Conservation (phyloP, 92 coral and sea anemone species). For the Montipora capitata region DNA sequence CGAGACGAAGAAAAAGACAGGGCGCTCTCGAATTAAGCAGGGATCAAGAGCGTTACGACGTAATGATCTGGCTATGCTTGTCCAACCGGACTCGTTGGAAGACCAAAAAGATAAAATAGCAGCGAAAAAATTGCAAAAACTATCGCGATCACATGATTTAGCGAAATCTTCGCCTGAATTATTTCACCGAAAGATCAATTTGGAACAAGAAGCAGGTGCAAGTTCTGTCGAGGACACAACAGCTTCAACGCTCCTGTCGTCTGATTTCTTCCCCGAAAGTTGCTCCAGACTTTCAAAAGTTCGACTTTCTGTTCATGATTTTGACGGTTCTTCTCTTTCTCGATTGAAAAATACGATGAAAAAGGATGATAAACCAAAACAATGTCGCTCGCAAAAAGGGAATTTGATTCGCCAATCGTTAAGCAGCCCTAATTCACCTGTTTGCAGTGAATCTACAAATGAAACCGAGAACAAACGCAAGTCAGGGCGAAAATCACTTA, state of each 20-base stretch:
- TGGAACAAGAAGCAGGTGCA: conserved; percentile 10
- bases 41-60: not conserved
- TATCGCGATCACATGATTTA: conserved; percentile 65
- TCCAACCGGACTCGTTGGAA: not conserved
- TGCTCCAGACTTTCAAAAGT: not conserved
- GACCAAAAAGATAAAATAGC: conserved; percentile 29
- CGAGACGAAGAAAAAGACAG: not conserved
- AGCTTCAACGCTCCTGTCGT: not conserved
- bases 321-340: conserved; percentile 33
- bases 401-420: conserved; percentile 14
- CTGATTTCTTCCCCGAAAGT: not conserved
- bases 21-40: not conserved
- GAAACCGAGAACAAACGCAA: conserved; percentile 7
- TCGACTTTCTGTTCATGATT: conserved; percentile 73
- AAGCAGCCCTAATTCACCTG: conserved; percentile 76
- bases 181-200: conserved; percentile 45
- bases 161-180: conserved; percentile 82
- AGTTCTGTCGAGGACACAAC: not conserved
- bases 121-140: conserved; percentile 4
- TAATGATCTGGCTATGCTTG: not conserved
- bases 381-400: conserved; percentile 1
- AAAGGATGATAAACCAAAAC: conserved; percentile 34
- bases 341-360: conserved; percentile 2
- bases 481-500: conserved; percentile 37
- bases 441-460: conserved; percentile 56